Evolutionary conservation across 2,888 invertebrate genomes (phyloP), one percentile per base, ranked within the genome.

Genomic region (Octonoba sinensis): DNA sequence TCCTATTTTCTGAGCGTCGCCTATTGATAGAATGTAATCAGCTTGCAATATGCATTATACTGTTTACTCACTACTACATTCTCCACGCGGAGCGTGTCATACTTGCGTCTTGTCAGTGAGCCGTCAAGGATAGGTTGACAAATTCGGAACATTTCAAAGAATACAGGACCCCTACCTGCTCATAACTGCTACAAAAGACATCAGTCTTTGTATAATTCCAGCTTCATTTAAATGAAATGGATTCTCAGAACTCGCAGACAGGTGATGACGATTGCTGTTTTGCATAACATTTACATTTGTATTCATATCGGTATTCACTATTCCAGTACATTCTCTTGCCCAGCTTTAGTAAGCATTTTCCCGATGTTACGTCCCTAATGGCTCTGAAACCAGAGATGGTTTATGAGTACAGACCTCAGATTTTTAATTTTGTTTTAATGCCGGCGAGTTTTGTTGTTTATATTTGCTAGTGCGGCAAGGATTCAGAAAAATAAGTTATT

Each of bases 271-370:
- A 82, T 75, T 75, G 59, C 65, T 75, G 71, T 75, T 82, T 82
- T 82, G 75, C 82, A 82, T 82, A 82, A 75, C 75, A 82, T 82
- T 82, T 82, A 82, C 82, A 82, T 82, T 82, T 70, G 75, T 82
- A 82, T 82, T 82, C 82, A 82, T 82, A 82, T 71, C 65, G 74
- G 75, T 82, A 65, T 65, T 75, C 75, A 71, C 70, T 69, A 71
- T 82, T 82, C 59, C 24, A 20, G 71, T 20, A 72, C 65, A 51
- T 46, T 77, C 27, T 49, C 16, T 46, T 60, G 65, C 51, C 54
- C 46, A 60, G 67, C 66, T 70, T 66, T 57, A 24, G 51, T 51
- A 72, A 78, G 59, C 72, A 66, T 57, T 79, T 70, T 77, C 44
- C 51, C 44, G 54, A 18, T 46, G 72, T 78, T 72, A 24, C 67